Percentiles rank a stretch among this genome's conserved stretches.
phyloP scores from a whole-genome alignment of 2,113 vertebrate species.

The Ahaetulla prasina region DNA sequence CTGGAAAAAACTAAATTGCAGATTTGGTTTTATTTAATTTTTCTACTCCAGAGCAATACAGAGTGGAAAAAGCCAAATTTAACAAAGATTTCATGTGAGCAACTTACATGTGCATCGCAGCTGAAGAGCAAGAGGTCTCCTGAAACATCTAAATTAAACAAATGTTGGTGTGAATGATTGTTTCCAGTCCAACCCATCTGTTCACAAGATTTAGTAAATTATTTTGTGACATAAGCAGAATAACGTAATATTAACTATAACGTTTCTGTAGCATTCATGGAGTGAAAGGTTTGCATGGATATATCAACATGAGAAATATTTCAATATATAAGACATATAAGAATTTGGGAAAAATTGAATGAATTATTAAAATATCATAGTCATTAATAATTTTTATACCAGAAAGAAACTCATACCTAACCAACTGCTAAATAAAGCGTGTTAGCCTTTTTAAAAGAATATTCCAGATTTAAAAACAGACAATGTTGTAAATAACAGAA shows the following conservation, averaged over 20 bases:
- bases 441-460: background rate
- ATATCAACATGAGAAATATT: background rate
- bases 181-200: conserved; percentile 17
- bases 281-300: background rate
- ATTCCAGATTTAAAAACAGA: conserved; percentile 7
- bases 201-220: conserved; percentile 27
- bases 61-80: conserved; percentile 23
- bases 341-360: background rate
- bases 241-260: background rate
- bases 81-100: conserved; percentile 6
- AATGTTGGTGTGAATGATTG: conserved; percentile 17
- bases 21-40: conserved; percentile 21
- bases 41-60: conserved; percentile 13
- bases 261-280: background rate
- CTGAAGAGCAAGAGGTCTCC: conserved; percentile 25
- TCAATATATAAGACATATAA: background rate
- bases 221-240: background rate
- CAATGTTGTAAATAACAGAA: background rate
- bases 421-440: conserved; percentile 1
- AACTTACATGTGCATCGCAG: conserved; percentile 23
- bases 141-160: conserved; percentile 33
- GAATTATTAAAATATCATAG: background rate
- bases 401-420: background rate
- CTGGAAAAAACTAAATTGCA: conserved; percentile 30
- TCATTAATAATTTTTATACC: background rate